A percentile compares a stretch with the other conserved stretches of the same genome.
phyloP scores from a whole-genome alignment of 2,888 invertebrate species.

The Ochlodes sylvanus region DNA sequence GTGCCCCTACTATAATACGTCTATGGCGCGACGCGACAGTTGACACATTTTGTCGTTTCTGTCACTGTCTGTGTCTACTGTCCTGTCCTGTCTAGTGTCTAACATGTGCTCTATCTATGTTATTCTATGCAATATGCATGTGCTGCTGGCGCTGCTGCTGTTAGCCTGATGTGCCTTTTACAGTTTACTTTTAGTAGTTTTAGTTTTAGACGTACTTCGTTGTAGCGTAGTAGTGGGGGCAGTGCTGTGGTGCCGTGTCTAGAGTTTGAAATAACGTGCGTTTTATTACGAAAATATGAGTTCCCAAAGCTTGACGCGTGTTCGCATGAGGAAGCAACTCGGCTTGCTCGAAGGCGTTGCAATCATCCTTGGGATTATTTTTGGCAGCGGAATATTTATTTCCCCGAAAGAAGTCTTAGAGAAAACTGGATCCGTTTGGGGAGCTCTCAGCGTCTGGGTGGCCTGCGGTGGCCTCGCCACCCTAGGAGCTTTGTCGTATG shows the following conservation, averaged over 20 bases:
- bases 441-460: conserved; percentile 94
- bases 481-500: conserved; percentile 98
- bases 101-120: too few relatives aligned
- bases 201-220: too few relatives aligned
- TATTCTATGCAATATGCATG: too few relatives aligned
- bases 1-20: too few relatives aligned
- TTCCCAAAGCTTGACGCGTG: conserved; percentile 55
- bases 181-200: too few relatives aligned
- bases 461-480: conserved; percentile 95
- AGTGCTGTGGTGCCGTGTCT: background rate
- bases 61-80: too few relatives aligned
- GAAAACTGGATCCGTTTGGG: conserved; percentile 95
- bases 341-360: conserved; percentile 96
- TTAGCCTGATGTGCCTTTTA: too few relatives aligned
- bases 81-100: too few relatives aligned
- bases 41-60: too few relatives aligned
- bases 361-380: conserved; percentile 96
- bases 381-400: conserved; percentile 98
- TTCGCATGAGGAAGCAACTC: conserved; percentile 94
- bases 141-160: too few relatives aligned
- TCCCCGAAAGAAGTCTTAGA: conserved; percentile 97
- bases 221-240: background rate
- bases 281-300: conserved; percentile 16
- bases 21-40: too few relatives aligned
- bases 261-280: conserved; percentile 2